Percentiles rank a stretch among this genome's conserved stretches.
phyloP scores from a whole-genome alignment of 2,113 vertebrate species.

The Dicaeum eximium region DNA sequence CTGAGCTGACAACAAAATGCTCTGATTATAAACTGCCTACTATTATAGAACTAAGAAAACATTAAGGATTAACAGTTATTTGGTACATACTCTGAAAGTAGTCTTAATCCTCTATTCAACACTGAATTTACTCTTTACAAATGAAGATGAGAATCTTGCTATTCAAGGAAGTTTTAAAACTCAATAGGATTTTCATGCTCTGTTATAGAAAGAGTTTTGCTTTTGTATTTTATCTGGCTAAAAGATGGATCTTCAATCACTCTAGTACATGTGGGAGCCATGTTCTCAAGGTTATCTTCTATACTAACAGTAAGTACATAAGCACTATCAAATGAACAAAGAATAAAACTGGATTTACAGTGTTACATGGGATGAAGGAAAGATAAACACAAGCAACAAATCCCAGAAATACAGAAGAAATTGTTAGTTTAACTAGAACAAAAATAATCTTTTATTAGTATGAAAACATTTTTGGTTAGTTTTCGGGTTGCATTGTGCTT shows the following conservation, averaged over 20 bases:
- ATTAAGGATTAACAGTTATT: constrained; percentile 12
- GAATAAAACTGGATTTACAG: not conserved
- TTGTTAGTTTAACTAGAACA: not conserved
- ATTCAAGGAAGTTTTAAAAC: not conserved
- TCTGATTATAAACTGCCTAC: constrained; percentile 18
- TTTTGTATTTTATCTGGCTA: not conserved
- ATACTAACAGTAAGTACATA: not conserved
- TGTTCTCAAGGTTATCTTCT: not conserved
- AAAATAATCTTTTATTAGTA: not conserved
- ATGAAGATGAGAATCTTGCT: not conserved
- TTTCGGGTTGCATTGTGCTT: not conserved
- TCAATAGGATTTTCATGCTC: not conserved
- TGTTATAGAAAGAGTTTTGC: not conserved
- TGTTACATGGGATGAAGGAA: not conserved
- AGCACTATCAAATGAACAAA: not conserved
- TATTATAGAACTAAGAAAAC: not conserved
- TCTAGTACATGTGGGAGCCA: not conserved
- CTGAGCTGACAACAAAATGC: constrained; percentile 31
- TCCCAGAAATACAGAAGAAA: not conserved
- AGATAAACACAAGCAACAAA: not conserved
- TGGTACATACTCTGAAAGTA: not conserved
- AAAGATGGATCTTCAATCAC: not conserved
- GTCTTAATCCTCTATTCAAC: constrained; percentile 38
- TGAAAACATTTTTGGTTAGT: not conserved
- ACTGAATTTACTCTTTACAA: not conserved